Percentiles rank a stretch among this genome's conserved stretches.
Evolutionary conservation across 2,888 invertebrate species (phyloP).

Genomic region (Drosophila kokeensis): DNA sequence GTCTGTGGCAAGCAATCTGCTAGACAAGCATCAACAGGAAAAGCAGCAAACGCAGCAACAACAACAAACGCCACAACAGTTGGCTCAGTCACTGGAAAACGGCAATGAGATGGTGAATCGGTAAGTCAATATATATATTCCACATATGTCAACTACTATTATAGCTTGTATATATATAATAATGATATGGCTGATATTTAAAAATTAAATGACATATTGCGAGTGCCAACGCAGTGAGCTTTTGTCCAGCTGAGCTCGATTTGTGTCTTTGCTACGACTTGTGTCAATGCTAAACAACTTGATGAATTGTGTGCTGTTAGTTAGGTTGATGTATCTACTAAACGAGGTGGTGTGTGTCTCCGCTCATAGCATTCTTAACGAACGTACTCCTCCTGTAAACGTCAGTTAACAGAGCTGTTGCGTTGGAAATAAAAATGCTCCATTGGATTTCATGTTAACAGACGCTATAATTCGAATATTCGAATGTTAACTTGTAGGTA

Average conservation of each 20-base stretch:
- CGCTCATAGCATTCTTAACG: slow-evolving; percentile 17
- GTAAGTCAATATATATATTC: slow-evolving; percentile 67
- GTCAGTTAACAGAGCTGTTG: background rate
- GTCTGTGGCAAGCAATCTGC: slow-evolving; percentile 65
- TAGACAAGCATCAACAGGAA: slow-evolving; percentile 78
- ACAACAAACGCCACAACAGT: slow-evolving; percentile 71
- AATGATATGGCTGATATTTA: background rate
- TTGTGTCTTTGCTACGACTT: background rate
- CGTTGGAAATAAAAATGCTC: background rate
- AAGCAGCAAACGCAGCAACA: slow-evolving; percentile 59
- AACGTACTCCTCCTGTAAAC: background rate
- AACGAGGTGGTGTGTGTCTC: background rate
- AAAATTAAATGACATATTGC: background rate
- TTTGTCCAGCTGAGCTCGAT: background rate
- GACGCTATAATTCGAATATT: background rate
- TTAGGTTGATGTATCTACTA: background rate
- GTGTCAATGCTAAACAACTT: slow-evolving; percentile 19
- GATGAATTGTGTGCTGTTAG: slow-evolving; percentile 1
- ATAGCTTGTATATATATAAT: background rate
- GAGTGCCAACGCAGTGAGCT: slow-evolving; percentile 3
- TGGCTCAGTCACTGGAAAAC: slow-evolving; percentile 82
- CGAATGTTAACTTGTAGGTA: background rate
- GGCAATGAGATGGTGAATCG: slow-evolving; percentile 85
- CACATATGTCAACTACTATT: background rate
- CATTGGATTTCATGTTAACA: background rate